Conservation (phyloP, 1,140 invertebrate species). For the Trichonephila clavata region DNA sequence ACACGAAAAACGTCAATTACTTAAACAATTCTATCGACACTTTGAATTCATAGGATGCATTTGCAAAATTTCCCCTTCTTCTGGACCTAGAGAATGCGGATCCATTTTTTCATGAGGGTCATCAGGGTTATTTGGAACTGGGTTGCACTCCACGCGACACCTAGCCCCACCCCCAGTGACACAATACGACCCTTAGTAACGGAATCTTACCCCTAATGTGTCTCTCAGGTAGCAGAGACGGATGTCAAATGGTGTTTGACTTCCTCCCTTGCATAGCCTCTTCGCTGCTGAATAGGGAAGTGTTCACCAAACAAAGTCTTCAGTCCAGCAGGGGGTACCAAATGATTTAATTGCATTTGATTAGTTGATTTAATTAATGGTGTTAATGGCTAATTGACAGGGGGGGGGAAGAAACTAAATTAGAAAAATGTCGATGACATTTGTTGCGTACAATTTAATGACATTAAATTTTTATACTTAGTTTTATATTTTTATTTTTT, state of each 20-base stretch:
- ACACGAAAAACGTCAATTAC: conserved; percentile 7
- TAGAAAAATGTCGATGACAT: too few species aligned
- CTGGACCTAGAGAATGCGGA: not conserved
- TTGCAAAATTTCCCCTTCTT: not conserved
- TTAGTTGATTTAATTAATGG: not conserved
- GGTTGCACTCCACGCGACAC: conserved; percentile 22
- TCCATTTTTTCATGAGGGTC: not conserved
- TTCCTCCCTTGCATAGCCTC: not conserved
- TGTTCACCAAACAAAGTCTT: not conserved
- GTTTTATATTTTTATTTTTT: too few species aligned
- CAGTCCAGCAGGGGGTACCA: not conserved
- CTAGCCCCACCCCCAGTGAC: not conserved
- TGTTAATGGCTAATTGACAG: not conserved
- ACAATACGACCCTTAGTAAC: not conserved
- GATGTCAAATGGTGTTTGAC: not conserved
- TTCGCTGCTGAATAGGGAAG: not conserved
- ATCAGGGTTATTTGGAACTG: not conserved
- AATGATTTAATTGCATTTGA: not conserved
- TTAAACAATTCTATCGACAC: not conserved
- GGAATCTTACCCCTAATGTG: not conserved
- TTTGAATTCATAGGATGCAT: not conserved
- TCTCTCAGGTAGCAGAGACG: not conserved
- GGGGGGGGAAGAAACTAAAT: too few species aligned
- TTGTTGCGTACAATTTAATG: too few species aligned
- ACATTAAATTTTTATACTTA: too few species aligned